Conservation (phyloP, 2,888 invertebrate species). For the Dioctria linearis region DNA sequence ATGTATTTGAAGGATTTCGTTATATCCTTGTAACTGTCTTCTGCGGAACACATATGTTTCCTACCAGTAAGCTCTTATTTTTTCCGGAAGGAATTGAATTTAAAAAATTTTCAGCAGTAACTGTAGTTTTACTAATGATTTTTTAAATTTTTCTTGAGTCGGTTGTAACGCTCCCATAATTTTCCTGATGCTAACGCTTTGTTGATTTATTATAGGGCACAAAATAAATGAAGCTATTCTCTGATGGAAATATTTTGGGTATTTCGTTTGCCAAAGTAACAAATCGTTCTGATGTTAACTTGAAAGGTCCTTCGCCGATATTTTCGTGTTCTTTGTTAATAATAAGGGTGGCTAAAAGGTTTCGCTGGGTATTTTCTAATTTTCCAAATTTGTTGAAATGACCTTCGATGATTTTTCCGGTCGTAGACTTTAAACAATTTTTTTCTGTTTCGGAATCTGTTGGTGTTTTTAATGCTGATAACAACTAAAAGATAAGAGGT, state of each 20-base stretch:
- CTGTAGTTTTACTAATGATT: background rate
- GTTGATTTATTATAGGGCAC: background rate
- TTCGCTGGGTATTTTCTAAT: constrained; percentile 10
- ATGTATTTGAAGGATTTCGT: constrained; percentile 3
- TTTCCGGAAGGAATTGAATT: background rate
- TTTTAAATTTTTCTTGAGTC: background rate
- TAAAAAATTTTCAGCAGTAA: background rate
- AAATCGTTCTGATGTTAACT: constrained; percentile 16
- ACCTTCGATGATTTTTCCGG: constrained; percentile 26
- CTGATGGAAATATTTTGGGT: constrained; percentile 1
- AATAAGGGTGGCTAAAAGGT: background rate
- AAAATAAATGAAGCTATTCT: constrained; percentile 5
- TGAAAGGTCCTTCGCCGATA: constrained; percentile 12
- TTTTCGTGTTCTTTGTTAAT: constrained; percentile 21
- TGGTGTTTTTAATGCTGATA: background rate
- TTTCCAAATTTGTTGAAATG: constrained; percentile 15
- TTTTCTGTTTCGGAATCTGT: background rate
- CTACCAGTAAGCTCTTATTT: constrained; percentile 15
- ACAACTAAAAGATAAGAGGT: background rate
- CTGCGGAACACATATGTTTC: background rate
- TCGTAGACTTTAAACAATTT: constrained; percentile 12
- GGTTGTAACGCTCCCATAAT: constrained; percentile 12
- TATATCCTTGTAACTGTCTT: constrained; percentile 5
- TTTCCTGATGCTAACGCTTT: background rate
- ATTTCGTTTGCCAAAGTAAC: constrained; percentile 11